phyloP scores from a whole-genome alignment of 92 coral and sea anemone genomes.

The Epizoanthus illoricatus region DNA sequence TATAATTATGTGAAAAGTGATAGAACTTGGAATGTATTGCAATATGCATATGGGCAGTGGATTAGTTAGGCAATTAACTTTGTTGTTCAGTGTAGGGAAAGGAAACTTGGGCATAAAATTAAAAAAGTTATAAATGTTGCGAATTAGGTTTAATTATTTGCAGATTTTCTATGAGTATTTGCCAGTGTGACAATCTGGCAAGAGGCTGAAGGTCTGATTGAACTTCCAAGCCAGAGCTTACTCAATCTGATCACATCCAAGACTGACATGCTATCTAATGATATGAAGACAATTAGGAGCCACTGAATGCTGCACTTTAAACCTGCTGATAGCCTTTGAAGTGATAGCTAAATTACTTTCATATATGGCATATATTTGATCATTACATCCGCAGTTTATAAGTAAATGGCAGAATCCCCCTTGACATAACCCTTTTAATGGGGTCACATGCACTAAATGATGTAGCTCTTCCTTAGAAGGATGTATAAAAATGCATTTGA shows the following conservation, averaged over 20 bases:
- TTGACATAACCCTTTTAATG: background rate
- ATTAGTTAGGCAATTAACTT: too few relatives aligned
- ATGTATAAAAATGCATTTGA: background rate
- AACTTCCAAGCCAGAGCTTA: background rate
- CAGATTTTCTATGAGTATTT: background rate
- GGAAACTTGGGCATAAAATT: too few relatives aligned
- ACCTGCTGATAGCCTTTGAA: slow-evolving; percentile 27
- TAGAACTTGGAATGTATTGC: too few relatives aligned
- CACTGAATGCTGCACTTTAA: background rate
- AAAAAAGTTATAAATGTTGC: background rate
- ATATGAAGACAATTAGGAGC: slow-evolving; percentile 28
- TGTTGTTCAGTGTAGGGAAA: too few relatives aligned
- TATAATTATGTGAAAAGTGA: too few relatives aligned
- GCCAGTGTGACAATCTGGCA: background rate
- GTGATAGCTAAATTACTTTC: background rate
- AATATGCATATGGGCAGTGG: too few relatives aligned
- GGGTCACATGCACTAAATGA: background rate
- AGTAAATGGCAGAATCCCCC: background rate
- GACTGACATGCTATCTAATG: slow-evolving; percentile 10
- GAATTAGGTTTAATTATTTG: background rate
- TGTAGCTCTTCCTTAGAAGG: slow-evolving; percentile 6
- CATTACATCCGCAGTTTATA: slow-evolving; percentile 1
- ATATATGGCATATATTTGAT: background rate
- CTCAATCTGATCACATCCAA: background rate
- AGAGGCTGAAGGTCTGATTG: slow-evolving; percentile 9